Evolutionary conservation across 2,888 invertebrate species (phyloP), one percentile per base, ranked within the genome.

Genomic region (Geotrupes spiniger): DNA sequence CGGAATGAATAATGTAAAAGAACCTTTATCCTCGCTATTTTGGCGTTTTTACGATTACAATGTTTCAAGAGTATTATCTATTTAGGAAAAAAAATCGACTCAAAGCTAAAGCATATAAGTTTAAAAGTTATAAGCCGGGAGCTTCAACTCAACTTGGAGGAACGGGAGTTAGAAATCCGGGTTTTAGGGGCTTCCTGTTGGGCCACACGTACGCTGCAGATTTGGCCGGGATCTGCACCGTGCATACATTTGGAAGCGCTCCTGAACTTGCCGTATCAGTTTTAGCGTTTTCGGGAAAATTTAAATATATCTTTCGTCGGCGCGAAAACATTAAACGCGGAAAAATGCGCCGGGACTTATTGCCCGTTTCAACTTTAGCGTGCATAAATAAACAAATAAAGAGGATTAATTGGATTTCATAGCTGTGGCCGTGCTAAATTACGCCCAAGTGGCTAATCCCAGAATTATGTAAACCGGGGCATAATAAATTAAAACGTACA

Each of bases 1-100:
- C 58, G 17, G 57, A 59, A 63, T 63, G 65, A 66, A 67, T 63
- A 63, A 63, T 63, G 62, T 57, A 62, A 60, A 51, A 58, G 54
- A 58, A 51, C 57, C 47, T 61, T 60, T 53, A 53, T 56, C 57
- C 51, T 45, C 42, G 36, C 44, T 46, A 46, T 39, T 33, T 40
- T 33, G 46, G 33, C 39, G 38, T 27, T 29, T 46, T 46, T 46
- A 46, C 40, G 38, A 26, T 29, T 33, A 26, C 11, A 33, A 8
- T 10, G 33, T 14, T 33, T 33, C 33, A 33, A 33, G 33, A 15
- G 11, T 14, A 33, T 9, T 2, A 33, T 9, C 33, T 33, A 33
- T 33, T 33, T 33, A 33, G n/a, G n/a, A 33, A 33, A 10, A 8
- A 33, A 33, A 33, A 33, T 4, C 11, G 14, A 33, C 8, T 33